A percentile compares a stretch with the other conserved stretches of the same genome.
phyloP scores from a whole-genome alignment of 2,888 invertebrate genomes.

The Leucophenga maculata region DNA sequence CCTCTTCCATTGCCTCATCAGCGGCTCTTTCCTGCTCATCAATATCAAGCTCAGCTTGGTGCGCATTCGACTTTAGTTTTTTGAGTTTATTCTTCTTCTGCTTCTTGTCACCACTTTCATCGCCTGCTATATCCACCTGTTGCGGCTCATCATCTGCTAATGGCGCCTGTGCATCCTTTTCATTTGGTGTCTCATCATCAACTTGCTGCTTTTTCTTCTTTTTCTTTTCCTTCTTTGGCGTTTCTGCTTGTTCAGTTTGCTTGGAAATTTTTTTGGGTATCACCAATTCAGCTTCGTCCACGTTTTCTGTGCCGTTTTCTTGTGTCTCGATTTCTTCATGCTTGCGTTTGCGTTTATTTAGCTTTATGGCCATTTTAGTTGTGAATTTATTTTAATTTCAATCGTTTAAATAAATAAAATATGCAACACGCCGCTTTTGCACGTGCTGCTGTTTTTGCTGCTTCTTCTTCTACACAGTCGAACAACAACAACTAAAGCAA shows the following conservation, averaged over 20 bases:
- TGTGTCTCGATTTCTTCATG: slow-evolving; percentile 40
- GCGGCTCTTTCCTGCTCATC: not conserved
- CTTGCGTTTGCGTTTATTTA: slow-evolving; percentile 64
- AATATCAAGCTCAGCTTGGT: not conserved
- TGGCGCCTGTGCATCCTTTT: not conserved
- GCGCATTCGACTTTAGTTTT: not conserved
- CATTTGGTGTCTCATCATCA: not conserved
- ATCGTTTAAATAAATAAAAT: slow-evolving; percentile 1
- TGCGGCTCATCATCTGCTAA: not conserved
- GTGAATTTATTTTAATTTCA: slow-evolving; percentile 10
- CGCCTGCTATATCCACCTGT: not conserved
- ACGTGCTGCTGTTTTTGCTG: slow-evolving; percentile 3
- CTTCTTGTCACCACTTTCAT: not conserved
- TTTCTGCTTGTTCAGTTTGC: slow-evolving; percentile 48
- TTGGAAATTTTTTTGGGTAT: slow-evolving; percentile 61
- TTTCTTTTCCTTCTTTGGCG: slow-evolving; percentile 45
- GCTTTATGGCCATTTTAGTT: slow-evolving; percentile 60
- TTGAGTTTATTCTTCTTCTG: not conserved
- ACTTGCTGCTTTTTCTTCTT: slow-evolving; percentile 18
- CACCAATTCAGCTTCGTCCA: slow-evolving; percentile 48
- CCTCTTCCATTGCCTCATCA: slow-evolving; percentile 32
- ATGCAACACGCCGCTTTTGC: not conserved
- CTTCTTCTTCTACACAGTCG: not conserved
- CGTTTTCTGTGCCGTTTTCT: slow-evolving; percentile 28
- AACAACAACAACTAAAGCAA: not conserved